Evolutionary conservation across 1,140 invertebrate species (phyloP).

Genomic region (Drosophila asahinai): DNA sequence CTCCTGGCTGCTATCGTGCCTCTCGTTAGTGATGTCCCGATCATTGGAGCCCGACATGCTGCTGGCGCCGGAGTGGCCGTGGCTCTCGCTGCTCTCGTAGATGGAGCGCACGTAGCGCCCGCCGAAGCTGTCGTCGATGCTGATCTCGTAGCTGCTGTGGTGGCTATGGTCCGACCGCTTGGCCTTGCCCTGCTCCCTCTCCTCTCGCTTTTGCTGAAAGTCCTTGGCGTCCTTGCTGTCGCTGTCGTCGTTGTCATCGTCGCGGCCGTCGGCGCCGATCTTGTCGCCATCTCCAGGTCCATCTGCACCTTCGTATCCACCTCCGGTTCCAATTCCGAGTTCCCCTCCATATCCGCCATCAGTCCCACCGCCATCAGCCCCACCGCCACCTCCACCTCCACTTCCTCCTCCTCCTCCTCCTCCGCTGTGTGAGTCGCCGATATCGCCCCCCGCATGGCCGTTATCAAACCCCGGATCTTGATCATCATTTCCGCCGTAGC

Average conservation of each 20-base stretch:
- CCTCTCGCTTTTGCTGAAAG: neutral
- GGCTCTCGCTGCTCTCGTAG: slow-evolving; percentile 71
- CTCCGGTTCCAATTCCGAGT: neutral
- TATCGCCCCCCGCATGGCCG: no score
- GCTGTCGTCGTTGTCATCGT: slow-evolving; percentile 60
- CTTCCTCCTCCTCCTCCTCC: no score
- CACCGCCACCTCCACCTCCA: neutral
- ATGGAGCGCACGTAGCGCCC: slow-evolving; percentile 68
- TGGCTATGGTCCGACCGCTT: slow-evolving; percentile 44
- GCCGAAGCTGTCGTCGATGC: slow-evolving; percentile 74
- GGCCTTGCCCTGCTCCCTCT: neutral
- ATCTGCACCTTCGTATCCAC: neutral
- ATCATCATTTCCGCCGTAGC: no score
- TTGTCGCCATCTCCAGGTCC: no score
- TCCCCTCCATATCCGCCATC: no score
- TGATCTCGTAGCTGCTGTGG: slow-evolving; percentile 76
- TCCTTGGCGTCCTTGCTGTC: slow-evolving; percentile 49
- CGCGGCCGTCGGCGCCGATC: neutral
- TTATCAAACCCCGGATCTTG: no score
- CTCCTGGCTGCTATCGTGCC: neutral
- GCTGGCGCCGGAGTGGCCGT: slow-evolving; percentile 59
- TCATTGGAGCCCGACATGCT: slow-evolving; percentile 31
- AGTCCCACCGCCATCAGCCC: neutral
- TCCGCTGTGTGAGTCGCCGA: no score
- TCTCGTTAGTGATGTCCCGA: neutral